Base-by-base conservation (phyloP, 2,888 invertebrate genomes). In the Heliconius erato region DNA sequence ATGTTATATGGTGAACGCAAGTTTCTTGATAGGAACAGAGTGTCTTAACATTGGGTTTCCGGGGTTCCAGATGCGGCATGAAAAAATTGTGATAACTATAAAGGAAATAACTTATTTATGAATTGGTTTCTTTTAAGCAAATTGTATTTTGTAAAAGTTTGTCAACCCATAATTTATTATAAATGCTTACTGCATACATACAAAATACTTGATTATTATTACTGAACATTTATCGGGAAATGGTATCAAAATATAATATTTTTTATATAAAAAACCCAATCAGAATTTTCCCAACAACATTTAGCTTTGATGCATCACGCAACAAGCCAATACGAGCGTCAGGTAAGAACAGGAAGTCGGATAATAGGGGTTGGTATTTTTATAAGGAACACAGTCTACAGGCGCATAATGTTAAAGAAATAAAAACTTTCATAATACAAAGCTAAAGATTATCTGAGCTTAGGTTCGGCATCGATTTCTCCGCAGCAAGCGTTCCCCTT, bases 401-500 rank as follows among this genome's bases (percentile, higher is more conserved):
- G 77, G 44, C 77, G 67, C 23, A 80, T 76, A 59, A 59, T 59
- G 65, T 19, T 76, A 69, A 80, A 19, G 68, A 67, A 68, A 80
- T 76, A 80, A 76, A 80, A 80, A 69, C 65, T 40, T 80, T 80
- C 63, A 40, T 79, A 69, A 81, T 74, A 81, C 68, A 77, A 77
- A 63, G 63, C 78, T 19, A 23, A 69, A 81, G 76, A 81, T 81
- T 81, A 77, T 77, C 76, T 68, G 81, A 63, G 63, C 68, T 81
- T 77, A 77, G 76, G 77, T 69, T 81, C 81, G 81, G 40, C 81
- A 77, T 81, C 69, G 77, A 77, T 44, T 81, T 63, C 32, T 77
- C 80, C 28, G 68, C 77, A 74, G 79, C 76, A 72, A 80, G 80
- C 94, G 94, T 94, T 94, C 91, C 92, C 90, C 94, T 93, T 93